These are phyloP conservation scores for Anolis sagrei DNA, from an alignment of 2,113 vertebrate species.

Conservation along the genomic window DNA sequence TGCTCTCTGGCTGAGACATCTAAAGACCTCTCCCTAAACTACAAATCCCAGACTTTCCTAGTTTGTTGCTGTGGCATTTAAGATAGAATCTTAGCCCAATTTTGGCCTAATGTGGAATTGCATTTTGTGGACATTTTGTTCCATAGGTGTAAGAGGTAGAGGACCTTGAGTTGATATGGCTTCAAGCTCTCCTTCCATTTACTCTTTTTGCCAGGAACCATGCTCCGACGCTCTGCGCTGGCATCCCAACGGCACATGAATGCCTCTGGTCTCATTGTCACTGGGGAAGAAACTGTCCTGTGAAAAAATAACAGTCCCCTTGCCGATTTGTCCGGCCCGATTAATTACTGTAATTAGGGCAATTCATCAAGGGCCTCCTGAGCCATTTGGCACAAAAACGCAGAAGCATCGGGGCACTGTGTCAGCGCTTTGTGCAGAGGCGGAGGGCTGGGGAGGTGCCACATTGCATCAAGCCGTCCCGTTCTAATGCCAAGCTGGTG, in stretches of 20 bases:
- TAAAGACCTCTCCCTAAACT: too few relatives aligned
- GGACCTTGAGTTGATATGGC: too few relatives aligned
- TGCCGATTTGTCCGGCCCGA: slow-evolving; percentile 49
- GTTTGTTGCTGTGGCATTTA: too few relatives aligned
- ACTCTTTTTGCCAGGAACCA: not conserved
- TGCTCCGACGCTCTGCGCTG: not conserved
- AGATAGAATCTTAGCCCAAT: too few relatives aligned
- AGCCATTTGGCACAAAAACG: slow-evolving; percentile 34
- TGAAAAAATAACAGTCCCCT: not conserved
- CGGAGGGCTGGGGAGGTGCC: not conserved
- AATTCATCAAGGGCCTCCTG: slow-evolving; percentile 59
- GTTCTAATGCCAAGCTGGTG: not conserved
- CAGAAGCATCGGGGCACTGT: slow-evolving; percentile 18
- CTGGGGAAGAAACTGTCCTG: not conserved
- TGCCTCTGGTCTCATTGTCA: not conserved
- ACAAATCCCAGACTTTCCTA: too few relatives aligned
- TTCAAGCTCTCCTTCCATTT: too few relatives aligned
- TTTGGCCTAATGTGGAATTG: too few relatives aligned
- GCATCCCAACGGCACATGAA: not conserved
- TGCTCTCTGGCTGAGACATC: too few relatives aligned
- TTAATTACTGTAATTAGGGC: slow-evolving; percentile 54
- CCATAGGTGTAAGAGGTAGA: too few relatives aligned
- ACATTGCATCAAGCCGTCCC: not conserved
- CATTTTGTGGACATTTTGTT: too few relatives aligned
- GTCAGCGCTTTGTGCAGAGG: slow-evolving; percentile 42